Percentiles rank a stretch among this genome's conserved stretches.
These are phyloP conservation scores for Taxidea taxus DNA, from an alignment of 2,113 vertebrate genomes.

Conservation along the genomic window DNA sequence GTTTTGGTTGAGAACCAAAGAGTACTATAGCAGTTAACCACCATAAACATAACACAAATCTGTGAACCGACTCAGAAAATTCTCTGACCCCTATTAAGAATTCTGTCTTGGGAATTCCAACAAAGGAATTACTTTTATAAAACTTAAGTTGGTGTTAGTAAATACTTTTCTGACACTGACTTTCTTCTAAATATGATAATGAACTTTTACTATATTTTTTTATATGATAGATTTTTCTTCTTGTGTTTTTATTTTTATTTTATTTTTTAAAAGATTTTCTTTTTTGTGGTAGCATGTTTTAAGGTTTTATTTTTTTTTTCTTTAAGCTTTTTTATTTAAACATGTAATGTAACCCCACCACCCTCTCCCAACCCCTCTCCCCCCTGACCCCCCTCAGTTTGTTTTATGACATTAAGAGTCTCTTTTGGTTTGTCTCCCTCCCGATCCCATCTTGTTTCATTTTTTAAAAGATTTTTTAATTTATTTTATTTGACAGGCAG, in stretches of 20 bases:
- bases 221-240: not conserved
- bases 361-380: too few species aligned
- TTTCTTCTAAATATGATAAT: not conserved
- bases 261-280: too few species aligned
- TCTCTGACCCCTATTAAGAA: not conserved
- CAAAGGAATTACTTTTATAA: not conserved
- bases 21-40: not conserved
- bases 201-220: not conserved
- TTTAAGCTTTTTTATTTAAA: too few species aligned
- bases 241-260: not conserved
- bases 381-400: too few species aligned
- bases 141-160: slow-evolving; percentile 15
- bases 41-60: not conserved
- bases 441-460: too few species aligned
- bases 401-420: too few species aligned
- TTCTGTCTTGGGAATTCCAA: not conserved
- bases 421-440: too few species aligned
- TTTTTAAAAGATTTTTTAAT: too few species aligned
- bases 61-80: not conserved
- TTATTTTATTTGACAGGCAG: too few species aligned
- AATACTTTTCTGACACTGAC: not conserved
- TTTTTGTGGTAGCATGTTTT: too few species aligned
- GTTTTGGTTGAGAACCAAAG: not conserved
- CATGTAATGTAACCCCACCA: too few species aligned
- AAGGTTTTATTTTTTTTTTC: too few species aligned